Percentiles rank a stretch among this genome's conserved stretches.
Evolutionary conservation across 2,113 vertebrate species (phyloP).

Genomic region (Syngnathus floridae): DNA sequence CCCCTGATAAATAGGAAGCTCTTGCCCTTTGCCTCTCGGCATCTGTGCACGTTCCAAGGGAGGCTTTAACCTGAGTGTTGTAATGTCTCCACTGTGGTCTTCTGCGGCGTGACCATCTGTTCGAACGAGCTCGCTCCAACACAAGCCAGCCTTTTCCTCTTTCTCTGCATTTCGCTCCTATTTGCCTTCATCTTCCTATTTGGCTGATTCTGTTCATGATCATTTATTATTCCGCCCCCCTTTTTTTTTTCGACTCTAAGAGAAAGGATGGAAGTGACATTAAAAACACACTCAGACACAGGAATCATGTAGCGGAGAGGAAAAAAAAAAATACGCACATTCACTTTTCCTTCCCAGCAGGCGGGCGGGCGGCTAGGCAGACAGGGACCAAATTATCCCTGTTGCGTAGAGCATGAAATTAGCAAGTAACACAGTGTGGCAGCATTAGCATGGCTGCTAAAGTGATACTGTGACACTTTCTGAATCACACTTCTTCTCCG

Average conservation of each 20-base stretch:
- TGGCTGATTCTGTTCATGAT: not conserved
- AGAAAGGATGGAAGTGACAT: slow-evolving; percentile 8
- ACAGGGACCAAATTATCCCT: slow-evolving; percentile 62
- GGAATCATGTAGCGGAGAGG: slow-evolving; percentile 23
- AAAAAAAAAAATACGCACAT: slow-evolving; percentile 2
- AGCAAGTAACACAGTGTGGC: slow-evolving; percentile 64
- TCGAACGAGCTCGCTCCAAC: slow-evolving; percentile 35
- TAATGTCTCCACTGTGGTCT: slow-evolving; percentile 54
- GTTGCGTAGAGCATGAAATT: slow-evolving; percentile 67
- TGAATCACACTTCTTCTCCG: slow-evolving; percentile 36
- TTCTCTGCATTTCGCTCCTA: slow-evolving; percentile 8
- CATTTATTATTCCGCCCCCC: not conserved
- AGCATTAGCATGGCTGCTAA: slow-evolving; percentile 61
- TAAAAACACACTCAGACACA: not conserved
- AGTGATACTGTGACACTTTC: slow-evolving; percentile 53
- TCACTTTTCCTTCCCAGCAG: slow-evolving; percentile 19
- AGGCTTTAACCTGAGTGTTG: slow-evolving; percentile 61
- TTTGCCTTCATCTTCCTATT: slow-evolving; percentile 3
- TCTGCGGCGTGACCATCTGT: slow-evolving; percentile 62
- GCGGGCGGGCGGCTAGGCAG: slow-evolving; percentile 31
- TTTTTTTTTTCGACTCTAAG: not conserved
- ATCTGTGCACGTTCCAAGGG: slow-evolving; percentile 31
- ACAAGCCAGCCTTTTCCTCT: slow-evolving; percentile 25
- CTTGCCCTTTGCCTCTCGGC: slow-evolving; percentile 33
- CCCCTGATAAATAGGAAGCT: slow-evolving; percentile 36